Evolutionary conservation across 2,888 invertebrate genomes (phyloP).

Genomic region (Eudemis profundana): DNA sequence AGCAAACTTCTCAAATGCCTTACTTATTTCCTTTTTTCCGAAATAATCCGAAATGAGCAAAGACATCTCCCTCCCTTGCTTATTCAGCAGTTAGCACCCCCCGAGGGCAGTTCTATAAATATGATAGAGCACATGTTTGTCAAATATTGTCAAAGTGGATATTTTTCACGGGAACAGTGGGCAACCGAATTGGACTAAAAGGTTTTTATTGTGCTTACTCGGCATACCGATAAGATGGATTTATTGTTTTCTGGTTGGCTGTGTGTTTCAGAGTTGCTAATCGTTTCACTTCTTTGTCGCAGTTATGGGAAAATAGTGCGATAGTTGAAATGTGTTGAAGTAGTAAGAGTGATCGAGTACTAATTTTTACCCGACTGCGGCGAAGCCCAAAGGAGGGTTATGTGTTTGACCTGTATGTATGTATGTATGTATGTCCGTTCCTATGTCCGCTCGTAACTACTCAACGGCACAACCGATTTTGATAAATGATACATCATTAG

Average conservation of each 20-base stretch:
- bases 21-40: slow-evolving; percentile 8
- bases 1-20: background rate
- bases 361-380: too few species aligned
- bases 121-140: slow-evolving; percentile 39
- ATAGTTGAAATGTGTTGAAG: too few species aligned
- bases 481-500: too few species aligned
- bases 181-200: slow-evolving; percentile 32
- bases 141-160: slow-evolving; percentile 34
- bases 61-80: slow-evolving; percentile 27
- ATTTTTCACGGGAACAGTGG: slow-evolving; percentile 21
- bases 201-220: slow-evolving; percentile 8
- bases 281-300: background rate
- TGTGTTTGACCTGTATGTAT: too few species aligned
- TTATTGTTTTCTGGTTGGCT: slow-evolving; percentile 11
- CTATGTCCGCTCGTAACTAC: too few species aligned
- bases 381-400: too few species aligned
- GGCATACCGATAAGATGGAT: slow-evolving; percentile 20
- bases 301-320: too few species aligned
- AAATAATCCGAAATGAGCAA: slow-evolving; percentile 30
- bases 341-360: too few species aligned
- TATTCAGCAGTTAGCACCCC: slow-evolving; percentile 37
- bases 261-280: background rate
- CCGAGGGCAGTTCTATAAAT: slow-evolving; percentile 41
- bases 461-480: too few species aligned
- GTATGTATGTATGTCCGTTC: too few species aligned